These are phyloP conservation scores for Prochilodus magdalenae DNA, from an alignment of 2,113 vertebrate species.

Conservation along the genomic window DNA sequence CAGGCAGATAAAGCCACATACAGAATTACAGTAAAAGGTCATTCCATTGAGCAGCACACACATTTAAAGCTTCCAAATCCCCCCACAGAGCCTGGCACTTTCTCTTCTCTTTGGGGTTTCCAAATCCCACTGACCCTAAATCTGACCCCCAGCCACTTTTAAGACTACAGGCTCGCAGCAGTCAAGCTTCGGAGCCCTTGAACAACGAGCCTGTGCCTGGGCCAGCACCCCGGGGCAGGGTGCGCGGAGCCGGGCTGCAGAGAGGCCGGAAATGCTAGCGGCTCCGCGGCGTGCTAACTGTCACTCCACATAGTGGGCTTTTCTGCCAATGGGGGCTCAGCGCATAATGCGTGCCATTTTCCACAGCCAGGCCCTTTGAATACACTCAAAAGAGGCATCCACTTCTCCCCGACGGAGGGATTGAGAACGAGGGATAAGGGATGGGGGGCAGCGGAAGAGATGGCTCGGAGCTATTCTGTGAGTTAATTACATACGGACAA, in stretches of 20 bases:
- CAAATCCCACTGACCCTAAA: conserved; percentile 28
- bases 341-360: conserved; percentile 64
- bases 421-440: conserved; percentile 44
- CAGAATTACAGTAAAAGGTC: conserved; percentile 6
- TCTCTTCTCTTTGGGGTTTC: conserved; percentile 12
- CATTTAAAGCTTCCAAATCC: not conserved
- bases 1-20: not conserved
- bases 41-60: not conserved
- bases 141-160: conserved; percentile 30
- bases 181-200: conserved; percentile 10
- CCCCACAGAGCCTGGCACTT: not conserved
- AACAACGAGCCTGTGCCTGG: conserved; percentile 32
- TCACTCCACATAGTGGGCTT: conserved; percentile 72
- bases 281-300: conserved; percentile 72
- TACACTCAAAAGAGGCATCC: conserved; percentile 74
- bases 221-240: conserved; percentile 9
- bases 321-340: conserved; percentile 48
- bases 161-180: conserved; percentile 35
- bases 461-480: conserved; percentile 62
- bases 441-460: conserved; percentile 56
- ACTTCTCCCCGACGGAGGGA: conserved; percentile 54
- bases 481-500: conserved; percentile 70
- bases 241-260: not conserved
- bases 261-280: conserved; percentile 76
- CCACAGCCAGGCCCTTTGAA: conserved; percentile 70